Evolutionary conservation across 2,888 invertebrate genomes (phyloP), one percentile per base, ranked within the genome.

Genomic region (Chalcis sispes): DNA sequence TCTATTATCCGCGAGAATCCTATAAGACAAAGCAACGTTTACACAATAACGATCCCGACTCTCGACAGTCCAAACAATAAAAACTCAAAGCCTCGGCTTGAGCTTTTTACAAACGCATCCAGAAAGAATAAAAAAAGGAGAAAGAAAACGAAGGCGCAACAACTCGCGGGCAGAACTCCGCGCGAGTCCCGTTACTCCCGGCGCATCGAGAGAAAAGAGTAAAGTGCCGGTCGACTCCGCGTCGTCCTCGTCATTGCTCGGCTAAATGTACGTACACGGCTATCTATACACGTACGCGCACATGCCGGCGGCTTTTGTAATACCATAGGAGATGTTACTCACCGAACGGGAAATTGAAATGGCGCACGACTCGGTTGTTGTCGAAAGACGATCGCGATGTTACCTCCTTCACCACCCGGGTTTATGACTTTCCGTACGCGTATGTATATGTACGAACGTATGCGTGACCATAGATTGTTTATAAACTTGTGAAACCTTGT

Each of bases 331-430:
- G n/a, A n/a, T 36, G 46, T 42, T 54, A 64, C 32, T 32, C 5
- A 27, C 27, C 40, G 62, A 70, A 75, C 64, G 75, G 75, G 70
- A 75, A 75, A 75, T 70, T 61, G 69, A 72, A 72, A 72, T 52
- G 42, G 32, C 7, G 61, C n/a, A n/a, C n/a, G 27, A 23, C 50
- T 23, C 20, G 42, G 62, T 32, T 23, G 27, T 50, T 59, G 66
- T 40, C 62, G 72, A 72, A 48, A 65, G 50, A 52, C 32, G 54
- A 54, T 52, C 71, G 62, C 18, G 5, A 46, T 36, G 10, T 36
- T 36, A 36, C 36, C 36, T 36, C n/a, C n/a, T n/a, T n/a, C n/a
- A n/a, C n/a, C n/a, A n/a, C n/a, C n/a, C n/a, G n/a, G n/a, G n/a
- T 27, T 10, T 25, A 27, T 29, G 10, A 27, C 10, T 36, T 36